Percentiles rank a stretch among this genome's conserved stretches.
Conservation (phyloP, 2,113 vertebrate species). For the Calypte anna region DNA sequence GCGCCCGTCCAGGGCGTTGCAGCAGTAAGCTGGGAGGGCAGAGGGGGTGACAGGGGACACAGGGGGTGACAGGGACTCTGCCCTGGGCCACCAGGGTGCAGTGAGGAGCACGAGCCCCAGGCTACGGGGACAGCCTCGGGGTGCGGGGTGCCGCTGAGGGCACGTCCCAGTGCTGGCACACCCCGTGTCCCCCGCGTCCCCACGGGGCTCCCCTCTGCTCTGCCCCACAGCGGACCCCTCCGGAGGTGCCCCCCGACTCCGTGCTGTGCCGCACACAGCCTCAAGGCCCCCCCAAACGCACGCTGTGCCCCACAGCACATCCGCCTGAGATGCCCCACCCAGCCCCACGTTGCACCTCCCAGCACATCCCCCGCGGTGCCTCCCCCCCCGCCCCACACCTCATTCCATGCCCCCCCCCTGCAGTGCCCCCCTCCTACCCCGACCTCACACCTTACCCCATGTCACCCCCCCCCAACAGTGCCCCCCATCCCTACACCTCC, state of each 20-base stretch:
- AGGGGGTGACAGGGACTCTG: background rate
- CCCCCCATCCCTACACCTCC: no score
- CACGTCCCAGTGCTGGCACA: fast-evolving
- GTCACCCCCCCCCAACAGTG: no score
- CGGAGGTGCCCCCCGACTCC: background rate
- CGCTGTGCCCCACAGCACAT: background rate
- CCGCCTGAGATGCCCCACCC: background rate
- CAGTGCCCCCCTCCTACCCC: no score
- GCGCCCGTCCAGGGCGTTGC: conserved; percentile 89
- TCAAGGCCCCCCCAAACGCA: no score
- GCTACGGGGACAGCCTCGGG: no score
- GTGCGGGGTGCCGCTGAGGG: background rate
- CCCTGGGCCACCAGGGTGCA: background rate
- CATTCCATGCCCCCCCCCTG: no score
- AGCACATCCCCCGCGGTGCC: background rate
- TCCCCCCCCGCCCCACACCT: no score
- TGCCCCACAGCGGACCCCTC: background rate
- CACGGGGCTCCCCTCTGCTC: no score
- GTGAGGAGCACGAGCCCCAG: fast-evolving
- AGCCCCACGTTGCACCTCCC: fast-evolving
- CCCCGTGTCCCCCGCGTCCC: background rate
- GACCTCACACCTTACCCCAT: no score
- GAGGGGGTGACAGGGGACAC: fast-evolving
- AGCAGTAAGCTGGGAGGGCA: conserved; percentile 84
- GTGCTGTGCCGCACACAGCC: background rate